These are phyloP conservation scores for Lacanobia wlatinum DNA, from an alignment of 2,888 invertebrate species.

Conservation along the genomic window DNA sequence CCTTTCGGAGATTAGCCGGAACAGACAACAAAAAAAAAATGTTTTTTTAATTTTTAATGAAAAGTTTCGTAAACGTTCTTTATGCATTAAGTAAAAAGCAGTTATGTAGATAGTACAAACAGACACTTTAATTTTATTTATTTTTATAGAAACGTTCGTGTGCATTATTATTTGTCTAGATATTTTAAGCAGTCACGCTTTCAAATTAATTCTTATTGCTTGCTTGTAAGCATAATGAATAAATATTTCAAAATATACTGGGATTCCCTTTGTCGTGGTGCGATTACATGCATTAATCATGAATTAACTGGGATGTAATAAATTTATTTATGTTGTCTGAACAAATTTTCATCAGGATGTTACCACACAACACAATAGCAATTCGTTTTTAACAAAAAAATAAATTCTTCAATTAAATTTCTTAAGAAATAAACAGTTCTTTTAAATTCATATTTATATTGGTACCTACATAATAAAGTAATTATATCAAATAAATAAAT, in stretches of 20 bases:
- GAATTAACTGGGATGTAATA: not conserved
- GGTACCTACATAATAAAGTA: too few relatives aligned
- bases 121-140: too few relatives aligned
- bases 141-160: constrained; percentile 1
- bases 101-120: too few relatives aligned
- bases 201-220: constrained; percentile 14
- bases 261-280: constrained; percentile 41
- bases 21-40: too few relatives aligned
- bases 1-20: too few relatives aligned
- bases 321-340: constrained; percentile 7
- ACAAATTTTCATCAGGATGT: not conserved
- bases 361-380: not conserved
- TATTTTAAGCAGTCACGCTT: not conserved
- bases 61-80: too few relatives aligned
- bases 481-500: not conserved
- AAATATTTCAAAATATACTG: constrained; percentile 33
- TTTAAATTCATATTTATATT: too few relatives aligned
- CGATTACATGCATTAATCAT: constrained; percentile 34
- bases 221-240: constrained; percentile 12
- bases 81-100: too few relatives aligned
- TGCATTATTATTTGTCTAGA: constrained; percentile 9
- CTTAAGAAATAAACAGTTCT: not conserved
- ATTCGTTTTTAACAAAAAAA: not conserved
- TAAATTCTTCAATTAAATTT: not conserved
- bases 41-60: too few relatives aligned